These are phyloP conservation scores for Ispidina lecontei DNA, from an alignment of 2,797 vertebrate genomes.

Conservation along the genomic window DNA sequence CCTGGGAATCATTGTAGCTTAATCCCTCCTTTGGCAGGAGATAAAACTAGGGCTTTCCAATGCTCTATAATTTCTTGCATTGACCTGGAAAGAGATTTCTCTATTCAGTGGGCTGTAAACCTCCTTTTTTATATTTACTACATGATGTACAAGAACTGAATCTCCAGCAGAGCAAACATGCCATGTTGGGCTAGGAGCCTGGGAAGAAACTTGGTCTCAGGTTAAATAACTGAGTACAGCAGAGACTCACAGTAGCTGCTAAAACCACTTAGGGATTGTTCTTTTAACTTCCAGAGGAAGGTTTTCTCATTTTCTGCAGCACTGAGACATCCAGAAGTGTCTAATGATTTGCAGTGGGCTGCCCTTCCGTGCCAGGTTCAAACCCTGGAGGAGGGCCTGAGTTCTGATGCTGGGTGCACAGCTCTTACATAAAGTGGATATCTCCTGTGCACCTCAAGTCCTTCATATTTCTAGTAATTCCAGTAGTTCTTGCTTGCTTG, in stretches of 20 bases:
- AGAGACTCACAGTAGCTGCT: slow-evolving; percentile 11
- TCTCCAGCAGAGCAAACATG: slow-evolving; percentile 71
- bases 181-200: slow-evolving; percentile 48
- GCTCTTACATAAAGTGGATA: background rate
- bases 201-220: slow-evolving; percentile 61
- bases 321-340: background rate
- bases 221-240: slow-evolving; percentile 52
- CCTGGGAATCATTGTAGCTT: slow-evolving; percentile 74
- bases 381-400: background rate
- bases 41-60: slow-evolving; percentile 74
- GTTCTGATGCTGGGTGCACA: background rate
- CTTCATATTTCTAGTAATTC: background rate
- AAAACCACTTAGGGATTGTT: slow-evolving; percentile 57
- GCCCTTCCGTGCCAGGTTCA: background rate
- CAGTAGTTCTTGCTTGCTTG: background rate
- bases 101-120: slow-evolving; percentile 70
- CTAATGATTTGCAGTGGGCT: background rate
- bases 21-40: slow-evolving; percentile 76
- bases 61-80: slow-evolving; percentile 71
- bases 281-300: slow-evolving; percentile 29
- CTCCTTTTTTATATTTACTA: slow-evolving; percentile 70
- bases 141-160: slow-evolving; percentile 63
- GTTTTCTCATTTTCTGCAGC: slow-evolving; percentile 37
- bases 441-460: background rate
- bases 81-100: slow-evolving; percentile 76